Conservation (phyloP, 2,888 invertebrate species). For the Ligdia adustata region DNA sequence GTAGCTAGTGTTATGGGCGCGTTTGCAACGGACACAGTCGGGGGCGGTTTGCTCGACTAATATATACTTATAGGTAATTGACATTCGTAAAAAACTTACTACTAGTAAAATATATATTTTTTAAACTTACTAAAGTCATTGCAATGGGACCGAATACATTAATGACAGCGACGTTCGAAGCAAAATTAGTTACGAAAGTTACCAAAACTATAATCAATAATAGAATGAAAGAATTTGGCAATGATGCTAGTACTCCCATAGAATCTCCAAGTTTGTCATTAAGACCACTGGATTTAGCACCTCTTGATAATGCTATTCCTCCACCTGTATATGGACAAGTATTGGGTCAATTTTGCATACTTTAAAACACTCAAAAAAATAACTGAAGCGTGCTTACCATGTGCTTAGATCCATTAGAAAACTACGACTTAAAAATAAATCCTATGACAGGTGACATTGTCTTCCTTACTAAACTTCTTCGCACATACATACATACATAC, state of each 20-base stretch:
- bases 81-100: not conserved
- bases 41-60: not conserved
- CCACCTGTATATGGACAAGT: slow-evolving; percentile 49
- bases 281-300: slow-evolving; percentile 52
- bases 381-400: not conserved
- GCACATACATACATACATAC: too few relatives aligned
- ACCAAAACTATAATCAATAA: slow-evolving; percentile 53
- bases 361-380: not conserved
- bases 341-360: not conserved
- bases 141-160: slow-evolving; percentile 65
- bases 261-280: slow-evolving; percentile 55
- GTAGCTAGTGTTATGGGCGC: too few relatives aligned
- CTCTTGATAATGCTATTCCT: slow-evolving; percentile 60
- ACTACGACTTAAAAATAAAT: too few relatives aligned
- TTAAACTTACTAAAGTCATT: slow-evolving; percentile 63
- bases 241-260: slow-evolving; percentile 36
- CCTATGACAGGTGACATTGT: too few relatives aligned
- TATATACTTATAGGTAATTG: not conserved
- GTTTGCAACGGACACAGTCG: too few relatives aligned
- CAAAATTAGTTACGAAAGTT: slow-evolving; percentile 65
- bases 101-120: not conserved
- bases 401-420: not conserved
- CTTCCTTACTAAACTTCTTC: too few relatives aligned
- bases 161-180: slow-evolving; percentile 68
- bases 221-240: slow-evolving; percentile 48